Conservation (phyloP, 2,888 invertebrate genomes). For the Drosophila nr. perissopoda region DNA sequence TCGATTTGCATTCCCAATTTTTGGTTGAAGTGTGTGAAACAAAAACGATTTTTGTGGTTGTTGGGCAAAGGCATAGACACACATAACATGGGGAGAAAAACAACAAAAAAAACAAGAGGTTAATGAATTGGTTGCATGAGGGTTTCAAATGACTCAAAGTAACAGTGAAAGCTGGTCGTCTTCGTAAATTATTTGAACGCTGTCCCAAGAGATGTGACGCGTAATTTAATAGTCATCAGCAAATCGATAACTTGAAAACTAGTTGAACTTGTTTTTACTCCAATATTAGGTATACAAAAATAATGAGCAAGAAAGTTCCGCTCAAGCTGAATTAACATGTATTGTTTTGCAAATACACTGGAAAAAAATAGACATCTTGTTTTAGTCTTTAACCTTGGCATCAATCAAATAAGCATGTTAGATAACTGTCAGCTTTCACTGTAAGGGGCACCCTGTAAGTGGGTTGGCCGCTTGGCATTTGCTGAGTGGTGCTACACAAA, state of each 20-base stretch:
- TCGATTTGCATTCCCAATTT: constrained; percentile 38
- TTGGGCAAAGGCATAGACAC: constrained; percentile 23
- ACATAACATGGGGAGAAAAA: constrained; percentile 30
- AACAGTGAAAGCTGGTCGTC: constrained; percentile 47
- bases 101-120: constrained; percentile 41
- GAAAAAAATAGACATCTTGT: background rate
- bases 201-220: constrained; percentile 13
- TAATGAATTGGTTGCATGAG: constrained; percentile 45
- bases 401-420: constrained; percentile 28
- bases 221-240: background rate
- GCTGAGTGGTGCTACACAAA: constrained; percentile 23
- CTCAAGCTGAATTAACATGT: background rate
- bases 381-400: constrained; percentile 8
- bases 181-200: constrained; percentile 19
- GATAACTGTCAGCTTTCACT: constrained; percentile 53
- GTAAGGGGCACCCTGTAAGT: constrained; percentile 13
- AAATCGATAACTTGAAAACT: constrained; percentile 7
- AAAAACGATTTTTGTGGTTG: constrained; percentile 33
- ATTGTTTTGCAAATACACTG: background rate
- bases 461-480: constrained; percentile 10
- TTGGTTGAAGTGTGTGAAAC: constrained; percentile 36
- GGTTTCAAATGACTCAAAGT: constrained; percentile 30
- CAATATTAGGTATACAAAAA: background rate
- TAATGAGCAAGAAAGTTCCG: background rate
- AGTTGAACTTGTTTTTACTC: background rate